phyloP scores from a whole-genome alignment of 2,113 vertebrate genomes.

The Jaculus jaculus region DNA sequence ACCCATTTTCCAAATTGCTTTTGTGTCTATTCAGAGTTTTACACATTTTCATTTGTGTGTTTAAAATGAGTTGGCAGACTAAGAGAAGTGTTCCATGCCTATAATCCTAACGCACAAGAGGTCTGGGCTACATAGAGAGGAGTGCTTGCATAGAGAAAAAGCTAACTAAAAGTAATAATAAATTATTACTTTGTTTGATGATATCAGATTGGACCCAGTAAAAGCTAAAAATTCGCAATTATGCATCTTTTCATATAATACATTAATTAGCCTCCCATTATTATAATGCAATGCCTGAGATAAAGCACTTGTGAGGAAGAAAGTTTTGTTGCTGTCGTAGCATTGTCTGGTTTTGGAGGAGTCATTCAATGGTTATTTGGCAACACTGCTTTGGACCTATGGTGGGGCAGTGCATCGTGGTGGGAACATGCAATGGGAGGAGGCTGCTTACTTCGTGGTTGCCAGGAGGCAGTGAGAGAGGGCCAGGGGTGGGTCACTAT shows the following conservation, averaged over 20 bases:
- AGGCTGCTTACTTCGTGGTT: neutral
- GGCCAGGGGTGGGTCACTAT: neutral
- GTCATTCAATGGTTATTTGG: neutral
- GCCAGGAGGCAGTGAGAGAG: neutral
- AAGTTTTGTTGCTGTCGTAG: neutral
- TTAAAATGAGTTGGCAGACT: neutral
- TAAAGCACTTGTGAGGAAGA: neutral
- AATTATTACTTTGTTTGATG: neutral
- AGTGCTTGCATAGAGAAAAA: too few species aligned
- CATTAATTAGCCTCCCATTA: neutral
- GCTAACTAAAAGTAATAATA: too few species aligned
- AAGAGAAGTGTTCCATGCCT: neutral
- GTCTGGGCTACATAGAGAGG: too few species aligned
- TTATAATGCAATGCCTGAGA: neutral
- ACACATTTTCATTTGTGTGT: conserved; percentile 14
- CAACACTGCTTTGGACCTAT: neutral
- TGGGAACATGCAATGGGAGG: too few species aligned
- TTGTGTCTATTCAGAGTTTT: neutral
- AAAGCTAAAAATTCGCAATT: neutral
- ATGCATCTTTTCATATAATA: neutral
- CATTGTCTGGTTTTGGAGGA: neutral
- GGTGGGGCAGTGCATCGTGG: neutral
- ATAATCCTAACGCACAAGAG: too few species aligned
- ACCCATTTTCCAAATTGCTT: conserved; percentile 6
- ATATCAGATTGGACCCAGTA: neutral